Conservation (phyloP, 2,113 vertebrate genomes). For the Zosterops hypoxanthus region DNA sequence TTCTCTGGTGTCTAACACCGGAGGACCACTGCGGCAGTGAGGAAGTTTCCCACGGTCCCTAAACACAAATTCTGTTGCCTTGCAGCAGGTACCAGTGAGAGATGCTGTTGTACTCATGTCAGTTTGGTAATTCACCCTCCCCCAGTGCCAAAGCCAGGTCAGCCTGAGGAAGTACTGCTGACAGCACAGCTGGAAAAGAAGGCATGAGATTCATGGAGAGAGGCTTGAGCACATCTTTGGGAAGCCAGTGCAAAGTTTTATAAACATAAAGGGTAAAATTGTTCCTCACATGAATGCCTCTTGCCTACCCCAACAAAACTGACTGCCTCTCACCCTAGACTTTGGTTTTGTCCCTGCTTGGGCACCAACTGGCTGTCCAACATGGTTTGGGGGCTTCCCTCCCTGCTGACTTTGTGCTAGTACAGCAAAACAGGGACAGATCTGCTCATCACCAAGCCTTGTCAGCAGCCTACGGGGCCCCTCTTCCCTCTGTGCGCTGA, state of each 20-base stretch:
- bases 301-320: not conserved
- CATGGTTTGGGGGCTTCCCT: not conserved
- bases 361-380: not conserved
- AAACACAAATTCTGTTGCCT: not conserved
- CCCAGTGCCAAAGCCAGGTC: not conserved
- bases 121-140: not conserved
- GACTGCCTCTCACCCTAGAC: not conserved
- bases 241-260: not conserved
- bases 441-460: not conserved
- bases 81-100: not conserved
- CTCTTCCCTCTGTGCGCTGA: not conserved
- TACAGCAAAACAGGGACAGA: not conserved
- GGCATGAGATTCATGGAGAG: accelerated
- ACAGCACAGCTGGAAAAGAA: not conserved
- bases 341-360: not conserved
- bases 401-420: not conserved
- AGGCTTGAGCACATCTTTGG: not conserved
- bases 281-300: not conserved
- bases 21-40: not conserved
- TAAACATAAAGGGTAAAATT: not conserved
- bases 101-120: accelerated
- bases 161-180: not conserved
- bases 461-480: not conserved
- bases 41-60: not conserved
- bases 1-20: accelerated